Conservation (phyloP, 2,888 invertebrate genomes). For the Ditylenchus weischeri region DNA sequence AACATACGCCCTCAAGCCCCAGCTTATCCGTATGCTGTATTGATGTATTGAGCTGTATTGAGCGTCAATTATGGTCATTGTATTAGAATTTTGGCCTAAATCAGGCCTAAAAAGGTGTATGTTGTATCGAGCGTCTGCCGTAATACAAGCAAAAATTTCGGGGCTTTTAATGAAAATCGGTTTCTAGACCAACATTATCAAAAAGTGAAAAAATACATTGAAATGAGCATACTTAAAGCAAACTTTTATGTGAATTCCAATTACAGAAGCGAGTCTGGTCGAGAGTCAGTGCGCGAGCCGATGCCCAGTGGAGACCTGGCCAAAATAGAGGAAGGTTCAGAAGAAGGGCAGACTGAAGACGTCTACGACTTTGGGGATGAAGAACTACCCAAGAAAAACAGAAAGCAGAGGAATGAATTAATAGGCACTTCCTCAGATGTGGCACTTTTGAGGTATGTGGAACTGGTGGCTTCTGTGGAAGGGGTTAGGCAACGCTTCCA, state of each 20-base stretch:
- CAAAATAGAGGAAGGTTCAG: slow-evolving; percentile 22
- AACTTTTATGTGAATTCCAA: not conserved
- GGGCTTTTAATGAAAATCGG: too few relatives aligned
- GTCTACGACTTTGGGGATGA: slow-evolving; percentile 11
- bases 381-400: slow-evolving; percentile 17
- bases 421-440: slow-evolving; percentile 55
- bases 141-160: too few relatives aligned
- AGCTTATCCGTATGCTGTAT: too few relatives aligned
- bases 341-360: slow-evolving; percentile 8
- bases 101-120: too few relatives aligned
- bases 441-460: slow-evolving; percentile 54
- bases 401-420: slow-evolving; percentile 36
- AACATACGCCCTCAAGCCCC: too few relatives aligned
- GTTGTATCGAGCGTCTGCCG: too few relatives aligned
- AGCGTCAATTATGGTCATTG: too few relatives aligned
- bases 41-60: too few relatives aligned
- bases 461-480: slow-evolving; percentile 48
- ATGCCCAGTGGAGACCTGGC: slow-evolving; percentile 16
- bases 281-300: slow-evolving; percentile 45
- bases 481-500: slow-evolving; percentile 54
- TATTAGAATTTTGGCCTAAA: too few relatives aligned
- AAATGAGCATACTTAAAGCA: not conserved
- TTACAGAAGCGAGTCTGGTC: slow-evolving; percentile 47
- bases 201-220: too few relatives aligned
- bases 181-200: too few relatives aligned